A percentile compares a stretch with the other conserved stretches of the same genome.
phyloP scores from a whole-genome alignment of 2,888 invertebrate species.

The Herminia tarsipennalis region DNA sequence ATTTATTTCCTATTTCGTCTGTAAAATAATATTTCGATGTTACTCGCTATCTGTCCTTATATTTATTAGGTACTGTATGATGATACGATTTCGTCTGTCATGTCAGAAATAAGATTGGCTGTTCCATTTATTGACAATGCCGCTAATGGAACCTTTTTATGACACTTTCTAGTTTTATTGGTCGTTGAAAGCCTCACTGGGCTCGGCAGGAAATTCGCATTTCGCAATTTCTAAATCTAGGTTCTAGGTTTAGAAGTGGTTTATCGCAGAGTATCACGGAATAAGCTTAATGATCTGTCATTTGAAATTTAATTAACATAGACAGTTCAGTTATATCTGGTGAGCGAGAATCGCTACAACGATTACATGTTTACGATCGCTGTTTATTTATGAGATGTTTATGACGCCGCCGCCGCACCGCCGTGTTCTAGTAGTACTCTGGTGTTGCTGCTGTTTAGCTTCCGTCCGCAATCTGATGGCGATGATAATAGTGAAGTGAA shows the following conservation, averaged over 20 bases:
- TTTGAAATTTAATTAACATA: slow-evolving; percentile 5
- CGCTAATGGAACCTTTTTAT: slow-evolving; percentile 24
- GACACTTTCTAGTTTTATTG: slow-evolving; percentile 15
- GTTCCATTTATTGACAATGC: slow-evolving; percentile 20
- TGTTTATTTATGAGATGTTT: not conserved
- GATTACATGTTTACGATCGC: not conserved
- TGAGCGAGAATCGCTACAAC: not conserved
- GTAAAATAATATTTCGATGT: not conserved
- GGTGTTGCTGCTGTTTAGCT: too few species aligned
- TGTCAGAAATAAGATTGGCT: slow-evolving; percentile 25
- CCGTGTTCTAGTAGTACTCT: too few species aligned
- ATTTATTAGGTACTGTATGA: not conserved
- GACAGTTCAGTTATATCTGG: not conserved
- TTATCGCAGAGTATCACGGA: slow-evolving; percentile 5
- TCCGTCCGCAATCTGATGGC: too few species aligned
- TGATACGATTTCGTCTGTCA: slow-evolving; percentile 5
- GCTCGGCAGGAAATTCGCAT: slow-evolving; percentile 12
- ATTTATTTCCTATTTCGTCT: slow-evolving; percentile 6
- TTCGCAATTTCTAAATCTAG: slow-evolving; percentile 16
- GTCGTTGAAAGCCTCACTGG: slow-evolving; percentile 1
- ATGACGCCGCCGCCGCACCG: too few species aligned
- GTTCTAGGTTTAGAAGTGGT: slow-evolving; percentile 6
- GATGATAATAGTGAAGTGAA: too few species aligned
- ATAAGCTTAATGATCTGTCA: slow-evolving; percentile 1
- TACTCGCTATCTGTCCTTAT: not conserved